Conservation (phyloP, 2,797 vertebrate species). For the Sciurus vulgaris region DNA sequence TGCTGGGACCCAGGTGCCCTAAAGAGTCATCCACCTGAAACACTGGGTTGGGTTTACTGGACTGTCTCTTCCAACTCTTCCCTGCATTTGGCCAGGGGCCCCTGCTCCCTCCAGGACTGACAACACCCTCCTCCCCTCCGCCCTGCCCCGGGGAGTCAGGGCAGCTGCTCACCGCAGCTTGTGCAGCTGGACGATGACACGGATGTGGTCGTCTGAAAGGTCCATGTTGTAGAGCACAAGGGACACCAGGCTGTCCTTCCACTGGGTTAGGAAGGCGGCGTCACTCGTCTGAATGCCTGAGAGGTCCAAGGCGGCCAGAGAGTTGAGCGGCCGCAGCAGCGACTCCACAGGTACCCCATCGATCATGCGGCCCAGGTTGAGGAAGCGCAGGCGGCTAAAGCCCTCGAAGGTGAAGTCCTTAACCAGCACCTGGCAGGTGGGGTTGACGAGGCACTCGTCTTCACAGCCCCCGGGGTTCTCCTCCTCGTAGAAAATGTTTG, state of each 20-base stretch:
- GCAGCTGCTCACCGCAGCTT: slow-evolving; percentile 92
- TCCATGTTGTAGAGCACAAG: slow-evolving; percentile 98
- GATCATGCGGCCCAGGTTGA: slow-evolving; percentile 95
- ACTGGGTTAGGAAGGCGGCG: slow-evolving; percentile 94
- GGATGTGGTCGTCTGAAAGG: slow-evolving; percentile 95
- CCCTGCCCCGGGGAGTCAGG: not conserved
- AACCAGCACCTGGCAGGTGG: slow-evolving; percentile 92
- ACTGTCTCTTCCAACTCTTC: not conserved
- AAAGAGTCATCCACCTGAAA: not conserved
- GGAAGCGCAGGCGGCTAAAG: slow-evolving; percentile 94
- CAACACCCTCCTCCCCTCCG: no score
- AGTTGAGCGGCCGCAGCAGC: slow-evolving; percentile 92
- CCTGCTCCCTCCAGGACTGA: not conserved
- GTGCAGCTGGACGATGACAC: slow-evolving; percentile 92
- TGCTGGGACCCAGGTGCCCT: slow-evolving; percentile 12
- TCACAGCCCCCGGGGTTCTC: slow-evolving; percentile 93
- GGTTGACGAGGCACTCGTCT: slow-evolving; percentile 90
- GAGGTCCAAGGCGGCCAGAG: slow-evolving; percentile 94
- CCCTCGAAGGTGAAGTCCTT: slow-evolving; percentile 96
- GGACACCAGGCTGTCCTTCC: slow-evolving; percentile 95
- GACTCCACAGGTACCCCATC: slow-evolving; percentile 93
- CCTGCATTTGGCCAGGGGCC: not conserved
- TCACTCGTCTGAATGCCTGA: slow-evolving; percentile 93
- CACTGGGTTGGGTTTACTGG: not conserved
- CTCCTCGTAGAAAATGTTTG: slow-evolving; percentile 94